Conservation (phyloP, 2,113 vertebrate species). For the Chaetodon auriga region DNA sequence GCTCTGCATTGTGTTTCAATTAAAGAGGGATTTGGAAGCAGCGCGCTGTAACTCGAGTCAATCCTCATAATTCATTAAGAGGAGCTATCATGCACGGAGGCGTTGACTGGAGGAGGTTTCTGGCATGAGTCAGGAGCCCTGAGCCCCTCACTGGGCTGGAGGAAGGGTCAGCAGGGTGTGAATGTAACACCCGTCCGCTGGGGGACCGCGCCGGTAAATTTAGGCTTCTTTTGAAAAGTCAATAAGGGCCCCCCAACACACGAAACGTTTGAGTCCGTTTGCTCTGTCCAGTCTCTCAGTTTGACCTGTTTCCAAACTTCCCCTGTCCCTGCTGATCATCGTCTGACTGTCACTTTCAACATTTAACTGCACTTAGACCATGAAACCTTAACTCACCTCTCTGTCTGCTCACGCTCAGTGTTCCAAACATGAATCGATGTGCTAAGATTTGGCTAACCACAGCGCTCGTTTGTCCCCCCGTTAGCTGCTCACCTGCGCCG, state of each 20-base stretch:
- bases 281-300: too few species aligned
- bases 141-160: background rate
- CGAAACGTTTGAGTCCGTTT: background rate
- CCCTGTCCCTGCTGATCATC: too few species aligned
- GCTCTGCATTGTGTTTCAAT: slow-evolving; percentile 73
- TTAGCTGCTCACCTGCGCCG: too few species aligned
- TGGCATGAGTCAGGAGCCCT: slow-evolving; percentile 16
- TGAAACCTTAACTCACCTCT: too few species aligned
- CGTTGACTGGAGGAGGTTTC: background rate
- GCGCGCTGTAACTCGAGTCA: slow-evolving; percentile 19
- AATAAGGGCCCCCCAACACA: background rate
- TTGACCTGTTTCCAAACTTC: too few species aligned
- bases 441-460: too few species aligned
- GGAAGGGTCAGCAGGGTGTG: background rate
- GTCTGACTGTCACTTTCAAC: too few species aligned
- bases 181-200: background rate
- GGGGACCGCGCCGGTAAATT: background rate
- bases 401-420: too few species aligned
- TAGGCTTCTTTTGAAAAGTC: background rate
- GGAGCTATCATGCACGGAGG: slow-evolving; percentile 27
- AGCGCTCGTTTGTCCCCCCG: too few species aligned
- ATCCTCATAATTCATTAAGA: slow-evolving; percentile 66
- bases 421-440: too few species aligned
- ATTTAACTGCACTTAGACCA: too few species aligned
- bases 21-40: slow-evolving; percentile 70